These are phyloP conservation scores for Orchesella cincta DNA, from an alignment of 1,140 invertebrate genomes.

Conservation along the genomic window DNA sequence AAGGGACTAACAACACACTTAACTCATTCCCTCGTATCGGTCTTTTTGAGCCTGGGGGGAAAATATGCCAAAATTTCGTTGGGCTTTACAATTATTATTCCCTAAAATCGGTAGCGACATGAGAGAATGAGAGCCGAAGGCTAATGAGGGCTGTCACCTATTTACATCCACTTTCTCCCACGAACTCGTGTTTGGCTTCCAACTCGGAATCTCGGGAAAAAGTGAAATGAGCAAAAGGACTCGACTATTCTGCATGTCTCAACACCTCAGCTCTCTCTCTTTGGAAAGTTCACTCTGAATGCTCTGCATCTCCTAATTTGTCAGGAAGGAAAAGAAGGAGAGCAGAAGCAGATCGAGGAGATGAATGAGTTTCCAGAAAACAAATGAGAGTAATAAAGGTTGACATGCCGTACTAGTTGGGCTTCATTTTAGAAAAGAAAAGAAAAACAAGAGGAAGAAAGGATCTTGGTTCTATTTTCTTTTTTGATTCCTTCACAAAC, in stretches of 20 bases:
- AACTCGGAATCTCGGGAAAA: too few species aligned
- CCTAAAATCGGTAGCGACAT: too few species aligned
- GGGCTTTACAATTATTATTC: too few species aligned
- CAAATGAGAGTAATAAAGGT: constrained; percentile 10
- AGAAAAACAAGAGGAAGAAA: not conserved
- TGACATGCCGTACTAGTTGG: not conserved
- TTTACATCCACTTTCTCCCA: not conserved
- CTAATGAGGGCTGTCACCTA: constrained; percentile 4
- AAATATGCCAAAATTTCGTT: too few species aligned
- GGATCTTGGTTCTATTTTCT: too few species aligned
- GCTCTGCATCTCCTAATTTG: not conserved
- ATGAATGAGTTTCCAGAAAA: constrained; percentile 9
- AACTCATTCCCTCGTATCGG: too few species aligned
- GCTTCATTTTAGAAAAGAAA: not conserved
- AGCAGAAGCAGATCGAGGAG: not conserved
- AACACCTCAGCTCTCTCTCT: not conserved
- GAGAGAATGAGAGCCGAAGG: too few species aligned
- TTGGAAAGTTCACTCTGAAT: not conserved
- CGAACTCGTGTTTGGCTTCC: too few species aligned
- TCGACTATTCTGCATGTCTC: not conserved
- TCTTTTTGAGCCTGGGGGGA: too few species aligned
- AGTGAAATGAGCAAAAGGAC: not conserved
- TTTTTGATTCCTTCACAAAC: too few species aligned
- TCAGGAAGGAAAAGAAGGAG: not conserved
- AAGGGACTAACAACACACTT: too few species aligned